phyloP scores from a whole-genome alignment of 2,888 invertebrate genomes.

The Nasonia oneida region DNA sequence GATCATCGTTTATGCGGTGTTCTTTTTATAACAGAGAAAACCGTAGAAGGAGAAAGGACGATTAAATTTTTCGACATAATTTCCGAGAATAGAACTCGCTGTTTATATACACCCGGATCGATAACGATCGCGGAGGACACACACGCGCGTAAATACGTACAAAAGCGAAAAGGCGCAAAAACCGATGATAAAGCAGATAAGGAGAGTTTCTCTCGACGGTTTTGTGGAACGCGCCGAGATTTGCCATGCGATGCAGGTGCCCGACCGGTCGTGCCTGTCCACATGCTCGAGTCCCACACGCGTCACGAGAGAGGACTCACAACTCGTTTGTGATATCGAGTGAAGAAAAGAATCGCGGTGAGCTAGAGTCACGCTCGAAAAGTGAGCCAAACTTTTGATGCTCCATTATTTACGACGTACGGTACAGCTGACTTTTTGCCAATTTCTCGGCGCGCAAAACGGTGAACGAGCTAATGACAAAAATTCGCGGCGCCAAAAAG shows the following conservation, averaged over 20 bases:
- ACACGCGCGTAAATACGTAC: too few species aligned
- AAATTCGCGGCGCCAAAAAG: neutral
- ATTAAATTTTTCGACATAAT: neutral
- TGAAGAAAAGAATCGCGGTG: conserved; percentile 35
- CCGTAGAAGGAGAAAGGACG: neutral
- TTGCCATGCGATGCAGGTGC: conserved; percentile 60
- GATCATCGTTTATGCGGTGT: neutral
- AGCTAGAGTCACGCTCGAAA: neutral
- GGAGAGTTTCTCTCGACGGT: conserved; percentile 54
- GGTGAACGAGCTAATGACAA: neutral
- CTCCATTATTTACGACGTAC: neutral
- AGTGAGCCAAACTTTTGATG: neutral
- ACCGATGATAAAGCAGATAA: conserved; percentile 37
- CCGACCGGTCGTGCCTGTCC: conserved; percentile 22
- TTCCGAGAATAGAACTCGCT: conserved; percentile 7
- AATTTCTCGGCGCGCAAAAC: neutral
- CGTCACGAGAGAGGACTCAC: neutral
- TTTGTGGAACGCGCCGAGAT: conserved; percentile 56
- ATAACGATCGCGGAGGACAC: neutral
- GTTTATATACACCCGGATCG: neutral
- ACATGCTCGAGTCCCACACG: neutral
- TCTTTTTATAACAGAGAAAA: neutral
- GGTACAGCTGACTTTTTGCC: neutral
- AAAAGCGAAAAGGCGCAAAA: conserved; percentile 10
- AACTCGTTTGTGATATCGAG: conserved; percentile 27